These are phyloP conservation scores for Litoditis marina DNA, from an alignment of 2,888 invertebrate species.

Conservation along the genomic window DNA sequence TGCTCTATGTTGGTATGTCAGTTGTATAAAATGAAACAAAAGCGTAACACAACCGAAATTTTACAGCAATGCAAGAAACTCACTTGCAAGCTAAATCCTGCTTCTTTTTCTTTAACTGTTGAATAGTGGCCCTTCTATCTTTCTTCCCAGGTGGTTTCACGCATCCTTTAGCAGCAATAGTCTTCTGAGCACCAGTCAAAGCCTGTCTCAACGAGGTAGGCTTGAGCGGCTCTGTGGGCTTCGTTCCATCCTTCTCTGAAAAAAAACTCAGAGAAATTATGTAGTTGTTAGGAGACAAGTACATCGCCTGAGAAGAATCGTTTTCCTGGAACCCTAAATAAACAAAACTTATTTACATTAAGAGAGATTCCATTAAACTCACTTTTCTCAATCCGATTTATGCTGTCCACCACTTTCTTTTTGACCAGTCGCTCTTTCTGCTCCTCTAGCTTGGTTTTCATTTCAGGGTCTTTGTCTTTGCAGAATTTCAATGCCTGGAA, in stretches of 20 bases:
- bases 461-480: constrained; percentile 57
- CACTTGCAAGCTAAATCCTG: constrained; percentile 9
- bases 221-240: constrained; percentile 22
- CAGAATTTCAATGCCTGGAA: constrained; percentile 60
- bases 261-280: constrained; percentile 1
- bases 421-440: constrained; percentile 57
- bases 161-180: constrained; percentile 5
- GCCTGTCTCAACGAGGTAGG: constrained; percentile 43
- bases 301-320: too few relatives aligned
- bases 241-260: constrained; percentile 10
- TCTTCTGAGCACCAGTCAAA: constrained; percentile 40
- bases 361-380: constrained; percentile 1
- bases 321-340: too few relatives aligned
- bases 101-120: constrained; percentile 43
- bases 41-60: neutral
- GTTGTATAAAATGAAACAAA: neutral
- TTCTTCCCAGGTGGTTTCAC: constrained; percentile 2
- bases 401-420: constrained; percentile 60
- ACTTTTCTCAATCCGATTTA: constrained; percentile 59
- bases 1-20: too few relatives aligned
- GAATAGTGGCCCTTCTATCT: constrained; percentile 24
- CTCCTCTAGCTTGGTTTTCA: constrained; percentile 49
- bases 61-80: too few relatives aligned
- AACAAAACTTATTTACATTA: too few relatives aligned
- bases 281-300: neutral